A percentile compares a stretch with the other conserved stretches of the same genome.
These are phyloP conservation scores for Phthorimaea operculella DNA, from an alignment of 1,140 invertebrate genomes.

Conservation along the genomic window DNA sequence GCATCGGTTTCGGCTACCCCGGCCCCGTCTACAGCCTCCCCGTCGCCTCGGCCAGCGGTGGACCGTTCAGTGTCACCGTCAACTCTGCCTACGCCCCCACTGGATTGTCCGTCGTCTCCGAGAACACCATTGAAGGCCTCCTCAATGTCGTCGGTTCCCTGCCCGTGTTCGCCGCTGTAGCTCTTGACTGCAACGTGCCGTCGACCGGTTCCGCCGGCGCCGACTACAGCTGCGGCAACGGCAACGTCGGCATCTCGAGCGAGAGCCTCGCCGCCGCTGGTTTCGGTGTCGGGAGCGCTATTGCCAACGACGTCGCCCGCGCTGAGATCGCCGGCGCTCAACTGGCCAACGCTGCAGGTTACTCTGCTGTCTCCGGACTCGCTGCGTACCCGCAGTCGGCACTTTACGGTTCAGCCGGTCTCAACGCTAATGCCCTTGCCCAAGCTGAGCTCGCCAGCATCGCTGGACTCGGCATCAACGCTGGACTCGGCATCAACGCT, in stretches of 20 bases:
- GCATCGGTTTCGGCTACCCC: no score
- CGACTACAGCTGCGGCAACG: slow-evolving; percentile 14
- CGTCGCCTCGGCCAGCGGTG: slow-evolving; percentile 10
- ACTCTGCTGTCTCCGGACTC: not conserved
- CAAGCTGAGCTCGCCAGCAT: not conserved
- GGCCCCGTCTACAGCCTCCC: no score
- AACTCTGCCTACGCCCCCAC: slow-evolving; percentile 21
- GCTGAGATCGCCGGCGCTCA: not conserved
- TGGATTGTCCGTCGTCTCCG: slow-evolving; percentile 26
- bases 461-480: not conserved
- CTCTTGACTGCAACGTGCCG: slow-evolving; percentile 10
- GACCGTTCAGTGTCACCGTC: slow-evolving; percentile 19
- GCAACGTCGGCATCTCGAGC: slow-evolving; percentile 6
- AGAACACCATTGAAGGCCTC: slow-evolving; percentile 28
- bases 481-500: no score
- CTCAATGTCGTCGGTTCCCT: slow-evolving; percentile 24
- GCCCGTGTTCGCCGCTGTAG: slow-evolving; percentile 19
- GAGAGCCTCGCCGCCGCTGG: not conserved
- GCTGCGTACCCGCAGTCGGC: no score
- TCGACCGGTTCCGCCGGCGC: slow-evolving; percentile 9
- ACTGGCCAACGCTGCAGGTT: not conserved
- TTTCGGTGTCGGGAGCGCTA: not conserved
- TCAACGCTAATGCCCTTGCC: no score
- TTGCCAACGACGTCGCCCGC: not conserved
- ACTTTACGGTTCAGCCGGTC: no score